phyloP scores from a whole-genome alignment of 2,113 vertebrate species.

The Capricornis sumatraensis region DNA sequence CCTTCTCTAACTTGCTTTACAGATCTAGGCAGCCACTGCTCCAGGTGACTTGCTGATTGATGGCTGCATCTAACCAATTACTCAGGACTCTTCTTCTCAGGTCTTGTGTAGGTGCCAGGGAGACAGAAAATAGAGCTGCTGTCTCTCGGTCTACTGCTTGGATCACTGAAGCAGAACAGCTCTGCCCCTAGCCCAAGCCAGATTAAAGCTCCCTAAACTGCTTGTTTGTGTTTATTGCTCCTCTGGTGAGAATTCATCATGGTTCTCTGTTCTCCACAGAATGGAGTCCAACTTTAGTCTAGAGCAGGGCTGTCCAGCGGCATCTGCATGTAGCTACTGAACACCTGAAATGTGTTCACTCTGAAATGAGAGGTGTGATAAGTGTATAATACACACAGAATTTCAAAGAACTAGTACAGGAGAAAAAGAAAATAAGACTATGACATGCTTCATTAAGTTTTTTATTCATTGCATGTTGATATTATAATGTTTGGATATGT shows the following conservation, averaged over 20 bases:
- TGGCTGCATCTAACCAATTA: background rate
- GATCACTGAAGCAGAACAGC: constrained; percentile 27
- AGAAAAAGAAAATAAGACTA: background rate
- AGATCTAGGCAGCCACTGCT: background rate
- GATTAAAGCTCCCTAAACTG: background rate
- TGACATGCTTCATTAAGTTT: background rate
- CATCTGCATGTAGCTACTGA: background rate
- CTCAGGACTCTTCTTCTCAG: background rate
- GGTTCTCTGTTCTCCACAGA: background rate
- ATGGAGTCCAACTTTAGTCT: background rate
- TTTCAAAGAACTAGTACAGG: background rate
- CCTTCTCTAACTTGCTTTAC: background rate
- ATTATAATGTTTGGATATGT: background rate
- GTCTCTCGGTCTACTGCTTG: background rate
- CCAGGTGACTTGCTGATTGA: background rate
- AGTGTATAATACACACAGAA: background rate
- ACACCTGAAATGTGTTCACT: background rate
- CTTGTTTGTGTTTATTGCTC: background rate
- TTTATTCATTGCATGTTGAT: background rate
- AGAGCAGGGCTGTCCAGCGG: background rate
- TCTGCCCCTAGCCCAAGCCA: background rate
- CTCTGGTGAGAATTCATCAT: background rate
- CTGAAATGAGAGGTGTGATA: background rate
- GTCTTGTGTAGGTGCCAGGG: background rate
- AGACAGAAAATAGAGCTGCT: constrained; percentile 31